Base-by-base conservation (phyloP, 2,888 invertebrate genomes). In the Harmothoe impar region DNA sequence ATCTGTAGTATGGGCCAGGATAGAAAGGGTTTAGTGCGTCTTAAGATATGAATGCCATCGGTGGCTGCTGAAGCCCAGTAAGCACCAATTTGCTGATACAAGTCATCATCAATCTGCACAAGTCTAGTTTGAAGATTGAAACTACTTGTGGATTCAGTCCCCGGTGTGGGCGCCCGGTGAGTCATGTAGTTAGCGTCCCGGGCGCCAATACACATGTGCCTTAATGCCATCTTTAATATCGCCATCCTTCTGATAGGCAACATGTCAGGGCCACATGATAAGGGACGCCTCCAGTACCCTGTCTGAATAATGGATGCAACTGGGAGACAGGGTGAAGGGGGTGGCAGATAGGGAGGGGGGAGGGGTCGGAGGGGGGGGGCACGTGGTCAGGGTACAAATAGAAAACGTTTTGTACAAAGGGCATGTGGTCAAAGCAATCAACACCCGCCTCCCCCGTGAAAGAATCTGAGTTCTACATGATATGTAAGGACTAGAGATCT, bases 191-290 rank as follows among this genome's bases (percentile, higher is more conserved):
- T 72, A 72, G 72, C 15, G 72, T 29, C 25, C 72, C 29, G 29
- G 15, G 29, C 5, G 72, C 72, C 72, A 72, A 72, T 72, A 29
- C 72, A 29, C 29, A 25, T 72, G 72, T 25, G 72, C 72, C 72
- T 72, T 72, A 72, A 72, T 72, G 72, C 72, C 72, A 72, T 72
- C 72, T 72, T 72, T 72, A 72, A 72, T 72, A 72, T 72, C 72
- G 72, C 31, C 29, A 15, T 7, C 25, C 15, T 25, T 29, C 72
- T 72, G 72, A 72, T 72, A 72, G 72, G 72, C 29, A 29, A 72
- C 72, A 72, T 72, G 72, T 72, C 72, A 72, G 72, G 3, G 15
- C 29, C 72, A n/a, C 72, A 72, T 72, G 72, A 72, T 72, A 72
- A 72, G 72, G 72, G 72, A n/a, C 25, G 72, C 72, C n/a, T 20